phyloP scores from a whole-genome alignment of 2,888 invertebrate species.

The Ormyrus labotus region DNA sequence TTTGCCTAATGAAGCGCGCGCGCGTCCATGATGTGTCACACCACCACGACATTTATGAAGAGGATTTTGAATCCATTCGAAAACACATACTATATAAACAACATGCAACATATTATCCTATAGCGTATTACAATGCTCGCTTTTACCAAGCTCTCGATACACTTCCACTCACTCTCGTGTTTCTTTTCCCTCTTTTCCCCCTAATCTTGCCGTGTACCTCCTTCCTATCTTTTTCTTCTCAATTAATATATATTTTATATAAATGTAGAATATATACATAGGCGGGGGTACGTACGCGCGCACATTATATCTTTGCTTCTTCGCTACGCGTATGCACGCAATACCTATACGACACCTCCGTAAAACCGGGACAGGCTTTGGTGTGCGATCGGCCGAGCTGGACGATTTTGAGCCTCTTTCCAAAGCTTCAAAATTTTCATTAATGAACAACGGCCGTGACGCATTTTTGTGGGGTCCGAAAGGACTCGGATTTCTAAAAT shows the following conservation, averaged over 20 bases:
- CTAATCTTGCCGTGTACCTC: constrained; percentile 30
- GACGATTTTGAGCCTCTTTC: constrained; percentile 38
- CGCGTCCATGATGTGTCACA: constrained; percentile 67
- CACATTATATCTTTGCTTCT: constrained; percentile 38
- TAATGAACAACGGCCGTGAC: constrained; percentile 39
- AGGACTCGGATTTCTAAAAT: constrained; percentile 32
- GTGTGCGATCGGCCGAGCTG: constrained; percentile 55
- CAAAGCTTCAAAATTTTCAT: constrained; percentile 39
- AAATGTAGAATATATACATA: constrained; percentile 57
- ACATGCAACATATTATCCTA: constrained; percentile 75
- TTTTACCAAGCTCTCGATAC: constrained; percentile 55
- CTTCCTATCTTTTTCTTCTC: constrained; percentile 45
- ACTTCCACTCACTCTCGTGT: constrained; percentile 24
- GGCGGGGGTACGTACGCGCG: constrained; percentile 54
- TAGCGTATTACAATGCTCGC: constrained; percentile 69
- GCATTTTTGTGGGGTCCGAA: constrained; percentile 23
- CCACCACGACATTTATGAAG: constrained; percentile 69
- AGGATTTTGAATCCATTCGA: constrained; percentile 72
- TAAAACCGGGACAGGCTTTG: constrained; percentile 57
- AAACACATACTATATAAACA: constrained; percentile 75
- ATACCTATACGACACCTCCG: constrained; percentile 53
- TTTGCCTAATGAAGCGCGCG: constrained; percentile 58
- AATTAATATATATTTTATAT: constrained; percentile 61
- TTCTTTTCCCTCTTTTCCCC: constrained; percentile 13
- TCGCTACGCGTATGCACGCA: constrained; percentile 53